Percentiles rank a stretch among this genome's conserved stretches.
Evolutionary conservation across 2,888 invertebrate species (phyloP).

Genomic region (Brenthis ino): DNA sequence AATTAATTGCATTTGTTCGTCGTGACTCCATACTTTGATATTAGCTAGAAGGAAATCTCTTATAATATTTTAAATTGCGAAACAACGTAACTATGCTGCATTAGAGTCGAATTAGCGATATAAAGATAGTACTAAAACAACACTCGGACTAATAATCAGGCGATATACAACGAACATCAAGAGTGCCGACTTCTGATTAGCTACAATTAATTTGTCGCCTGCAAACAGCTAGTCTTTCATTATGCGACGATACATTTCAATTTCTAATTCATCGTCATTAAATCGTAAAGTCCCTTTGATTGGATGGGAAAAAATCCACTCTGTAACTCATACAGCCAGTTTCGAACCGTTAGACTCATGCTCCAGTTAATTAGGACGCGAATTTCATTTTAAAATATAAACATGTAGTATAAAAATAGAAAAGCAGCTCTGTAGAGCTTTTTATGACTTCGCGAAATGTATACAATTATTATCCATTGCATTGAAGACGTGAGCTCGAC

Average conservation of each 20-base stretch:
- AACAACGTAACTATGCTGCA: conserved; percentile 16
- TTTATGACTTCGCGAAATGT: conserved; percentile 17
- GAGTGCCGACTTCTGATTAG: conserved; percentile 64
- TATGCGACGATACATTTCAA: conserved; percentile 40
- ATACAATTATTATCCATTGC: conserved; percentile 11
- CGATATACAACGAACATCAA: conserved; percentile 39
- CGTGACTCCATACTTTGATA: not conserved
- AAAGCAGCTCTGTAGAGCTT: conserved; percentile 15
- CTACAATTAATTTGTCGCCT: conserved; percentile 67
- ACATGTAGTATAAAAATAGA: conserved; percentile 24
- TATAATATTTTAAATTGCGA: not conserved
- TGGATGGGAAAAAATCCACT: conserved; percentile 35
- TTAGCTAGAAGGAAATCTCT: not conserved
- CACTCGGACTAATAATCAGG: conserved; percentile 27
- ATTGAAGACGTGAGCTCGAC: conserved; percentile 8
- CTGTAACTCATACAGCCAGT: conserved; percentile 24
- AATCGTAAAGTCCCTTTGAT: conserved; percentile 34
- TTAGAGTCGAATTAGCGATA: conserved; percentile 17
- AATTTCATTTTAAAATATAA: conserved; percentile 30
- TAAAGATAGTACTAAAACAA: conserved; percentile 22
- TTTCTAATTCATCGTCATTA: conserved; percentile 40
- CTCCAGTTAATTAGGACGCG: conserved; percentile 33
- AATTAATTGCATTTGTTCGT: too few species aligned
- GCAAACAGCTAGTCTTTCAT: conserved; percentile 49
- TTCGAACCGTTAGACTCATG: conserved; percentile 31